Percentiles rank a stretch among this genome's conserved stretches.
These are phyloP conservation scores for Ophiothrix spiculata DNA, from an alignment of 35 echinoderm and acorn worm species.

Conservation along the genomic window DNA sequence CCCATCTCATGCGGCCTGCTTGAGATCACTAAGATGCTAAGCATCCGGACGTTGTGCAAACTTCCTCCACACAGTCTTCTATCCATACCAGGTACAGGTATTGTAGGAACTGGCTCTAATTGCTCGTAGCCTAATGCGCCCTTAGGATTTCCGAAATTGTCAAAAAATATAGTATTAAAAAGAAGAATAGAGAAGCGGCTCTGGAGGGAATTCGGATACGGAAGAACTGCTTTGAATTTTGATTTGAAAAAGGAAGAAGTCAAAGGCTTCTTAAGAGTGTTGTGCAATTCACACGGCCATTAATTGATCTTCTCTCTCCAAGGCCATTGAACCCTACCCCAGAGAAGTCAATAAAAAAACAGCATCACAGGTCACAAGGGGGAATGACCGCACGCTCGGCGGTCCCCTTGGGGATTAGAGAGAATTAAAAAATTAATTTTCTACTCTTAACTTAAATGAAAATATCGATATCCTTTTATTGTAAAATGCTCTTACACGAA, in stretches of 20 bases:
- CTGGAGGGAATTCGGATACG: not conserved
- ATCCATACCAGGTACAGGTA: too few species aligned
- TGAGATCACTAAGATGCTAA: not conserved
- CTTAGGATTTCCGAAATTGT: not conserved
- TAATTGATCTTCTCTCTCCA: not conserved
- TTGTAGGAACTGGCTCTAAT: too few species aligned
- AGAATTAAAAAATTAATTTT: conserved; percentile 1
- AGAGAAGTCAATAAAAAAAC: conserved; percentile 5
- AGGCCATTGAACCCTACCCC: conserved; percentile 2
- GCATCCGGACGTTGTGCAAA: not conserved
- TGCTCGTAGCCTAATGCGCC: not conserved
- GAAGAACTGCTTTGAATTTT: not conserved
- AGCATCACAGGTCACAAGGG: not conserved
- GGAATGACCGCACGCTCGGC: not conserved
- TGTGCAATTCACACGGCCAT: not conserved
- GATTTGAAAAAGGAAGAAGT: conserved; percentile 1
- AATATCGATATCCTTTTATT: not conserved
- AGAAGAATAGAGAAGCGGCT: not conserved
- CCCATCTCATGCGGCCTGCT: not conserved
- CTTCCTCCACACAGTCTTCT: too few species aligned
- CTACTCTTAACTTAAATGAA: not conserved
- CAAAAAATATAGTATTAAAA: not conserved
- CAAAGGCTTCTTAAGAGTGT: not conserved
- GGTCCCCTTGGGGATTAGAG: not conserved
- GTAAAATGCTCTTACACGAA: not conserved